Percentiles rank a stretch among this genome's conserved stretches.
Evolutionary conservation across 2,797 vertebrate species (phyloP).

Genomic region (Enteromius anoplus): DNA sequence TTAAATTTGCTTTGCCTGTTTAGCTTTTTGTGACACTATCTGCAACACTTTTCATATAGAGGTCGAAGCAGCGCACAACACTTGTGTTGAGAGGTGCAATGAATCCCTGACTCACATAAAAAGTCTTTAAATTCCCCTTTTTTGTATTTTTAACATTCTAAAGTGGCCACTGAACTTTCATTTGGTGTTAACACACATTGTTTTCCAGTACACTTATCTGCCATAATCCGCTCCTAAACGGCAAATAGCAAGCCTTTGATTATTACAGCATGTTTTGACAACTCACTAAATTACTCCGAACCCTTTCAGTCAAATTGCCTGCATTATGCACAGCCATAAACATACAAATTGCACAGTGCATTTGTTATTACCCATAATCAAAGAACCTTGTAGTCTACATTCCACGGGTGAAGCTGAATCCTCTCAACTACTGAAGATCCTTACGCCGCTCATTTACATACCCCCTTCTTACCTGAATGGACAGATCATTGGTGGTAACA

Average conservation of each 20-base stretch:
- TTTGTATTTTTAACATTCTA: background rate
- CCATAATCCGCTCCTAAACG: background rate
- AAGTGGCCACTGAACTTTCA: background rate
- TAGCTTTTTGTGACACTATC: background rate
- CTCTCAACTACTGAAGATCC: background rate
- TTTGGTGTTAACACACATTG: background rate
- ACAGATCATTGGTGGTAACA: constrained; percentile 12
- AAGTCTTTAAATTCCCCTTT: background rate
- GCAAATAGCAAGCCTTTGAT: constrained; percentile 27
- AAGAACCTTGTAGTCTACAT: constrained; percentile 26
- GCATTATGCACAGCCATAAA: constrained; percentile 28
- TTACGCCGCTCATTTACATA: background rate
- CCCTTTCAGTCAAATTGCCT: constrained; percentile 35
- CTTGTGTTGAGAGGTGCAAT: background rate
- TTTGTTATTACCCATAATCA: constrained; percentile 36
- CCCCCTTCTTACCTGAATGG: constrained; percentile 31
- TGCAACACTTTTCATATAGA: background rate
- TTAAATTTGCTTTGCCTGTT: background rate
- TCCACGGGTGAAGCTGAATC: constrained; percentile 14
- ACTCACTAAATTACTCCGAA: constrained; percentile 23
- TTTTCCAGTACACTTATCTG: background rate
- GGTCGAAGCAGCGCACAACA: background rate
- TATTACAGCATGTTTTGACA: constrained; percentile 35
- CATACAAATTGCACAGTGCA: constrained; percentile 20
- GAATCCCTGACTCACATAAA: background rate